These are phyloP conservation scores for Propithecus coquereli DNA, from an alignment of 2,113 vertebrate genomes.

Conservation along the genomic window DNA sequence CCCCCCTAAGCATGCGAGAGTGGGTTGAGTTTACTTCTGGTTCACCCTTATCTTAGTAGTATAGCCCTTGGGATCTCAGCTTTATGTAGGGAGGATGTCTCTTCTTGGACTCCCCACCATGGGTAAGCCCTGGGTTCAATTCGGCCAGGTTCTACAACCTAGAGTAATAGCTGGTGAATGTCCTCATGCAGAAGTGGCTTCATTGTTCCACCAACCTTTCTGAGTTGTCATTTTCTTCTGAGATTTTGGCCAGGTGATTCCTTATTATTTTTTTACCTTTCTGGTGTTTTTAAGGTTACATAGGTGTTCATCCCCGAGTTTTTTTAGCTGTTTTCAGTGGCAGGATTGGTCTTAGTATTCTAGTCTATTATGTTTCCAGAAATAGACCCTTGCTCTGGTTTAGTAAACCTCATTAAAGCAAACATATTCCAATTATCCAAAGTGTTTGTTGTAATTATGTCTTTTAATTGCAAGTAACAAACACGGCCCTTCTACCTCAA, in stretches of 20 bases:
- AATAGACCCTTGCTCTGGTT: not conserved
- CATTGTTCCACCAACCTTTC: not conserved
- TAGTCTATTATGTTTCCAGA: not conserved
- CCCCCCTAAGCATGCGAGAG: too few relatives aligned
- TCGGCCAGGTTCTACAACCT: not conserved
- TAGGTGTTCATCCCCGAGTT: not conserved
- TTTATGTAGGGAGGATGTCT: not conserved
- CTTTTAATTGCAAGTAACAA: conserved; percentile 32
- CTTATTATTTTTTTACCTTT: not conserved
- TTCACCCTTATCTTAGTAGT: not conserved
- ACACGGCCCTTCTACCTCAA: not conserved
- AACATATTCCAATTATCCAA: not conserved
- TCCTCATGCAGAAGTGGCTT: not conserved
- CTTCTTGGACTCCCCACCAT: not conserved
- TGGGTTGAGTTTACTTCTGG: not conserved
- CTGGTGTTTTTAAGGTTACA: not conserved
- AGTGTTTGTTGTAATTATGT: not conserved
- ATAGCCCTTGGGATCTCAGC: not conserved
- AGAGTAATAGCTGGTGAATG: not conserved
- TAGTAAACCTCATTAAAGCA: not conserved
- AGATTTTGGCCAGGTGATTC: not conserved
- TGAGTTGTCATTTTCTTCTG: not conserved
- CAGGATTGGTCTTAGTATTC: not conserved
- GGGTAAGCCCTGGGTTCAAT: not conserved
- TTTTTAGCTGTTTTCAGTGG: not conserved